Base-by-base conservation (phyloP, 2,113 vertebrate species). In the Cacatua alba region DNA sequence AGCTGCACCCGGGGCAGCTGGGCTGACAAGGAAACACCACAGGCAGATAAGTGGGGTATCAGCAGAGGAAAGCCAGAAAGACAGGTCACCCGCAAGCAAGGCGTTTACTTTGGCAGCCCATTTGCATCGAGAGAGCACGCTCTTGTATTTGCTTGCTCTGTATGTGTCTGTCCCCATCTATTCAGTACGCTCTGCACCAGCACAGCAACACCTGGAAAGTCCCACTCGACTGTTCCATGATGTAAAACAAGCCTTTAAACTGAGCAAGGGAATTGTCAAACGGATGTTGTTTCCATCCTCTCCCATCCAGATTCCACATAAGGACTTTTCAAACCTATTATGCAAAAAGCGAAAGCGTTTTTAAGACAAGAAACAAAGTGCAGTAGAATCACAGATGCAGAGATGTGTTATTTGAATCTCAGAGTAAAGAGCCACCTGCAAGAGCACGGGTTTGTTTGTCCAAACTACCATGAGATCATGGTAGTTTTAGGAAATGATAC, bases 1-100 rank as follows among this genome's bases (percentile, higher is more conserved):
- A 64, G 71, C 68, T 35, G 76, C 67, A 48, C 20, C 64, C 29
- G n/a, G 68, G 20, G 55, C 55, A 23, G 33, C 67, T 35, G 9
- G 35, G 62, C 37, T 82, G 44, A 76, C 67, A 44, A 88, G 81
- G 71, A 94, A 94, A 72, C 31, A 53, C 10, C 85, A 33, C 11
- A 4, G 13, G 63, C 37, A 76, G 70, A 62, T 62, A 82, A 90
- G 43, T 4, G 1, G 41, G 77, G 13, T 19, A 84, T 71, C 55
- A 76, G 77, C 46, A 65, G 62, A 29, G 80, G 71, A 72, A 68
- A 95, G 72, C 86, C 81, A 92, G 96, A 94, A 89, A 96, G 96
- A 95, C 96, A 57, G 83, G 89, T 94, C 86, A 59, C 35, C 3
- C 2, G 3, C 28, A 11, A 52, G 69, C 0, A 0, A 83, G 33